These are phyloP conservation scores for Neotragus moschatus DNA, from an alignment of 2,113 vertebrate genomes.

Conservation along the genomic window DNA sequence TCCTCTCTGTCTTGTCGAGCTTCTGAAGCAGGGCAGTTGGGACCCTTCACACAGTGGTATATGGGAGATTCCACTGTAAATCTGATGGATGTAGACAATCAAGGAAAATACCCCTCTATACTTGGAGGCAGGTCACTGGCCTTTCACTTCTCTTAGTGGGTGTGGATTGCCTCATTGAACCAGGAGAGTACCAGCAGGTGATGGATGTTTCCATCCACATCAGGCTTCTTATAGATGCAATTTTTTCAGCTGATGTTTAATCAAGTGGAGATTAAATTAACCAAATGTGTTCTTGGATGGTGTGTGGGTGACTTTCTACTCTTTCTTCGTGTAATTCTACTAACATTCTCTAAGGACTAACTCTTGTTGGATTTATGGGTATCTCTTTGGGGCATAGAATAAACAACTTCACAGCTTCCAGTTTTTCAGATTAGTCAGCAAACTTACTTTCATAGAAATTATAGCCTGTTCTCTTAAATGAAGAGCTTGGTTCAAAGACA, in stretches of 20 bases:
- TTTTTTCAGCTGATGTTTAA: slow-evolving; percentile 46
- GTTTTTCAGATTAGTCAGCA: background rate
- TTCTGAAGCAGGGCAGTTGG: background rate
- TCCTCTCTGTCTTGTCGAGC: background rate
- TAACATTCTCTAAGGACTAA: background rate
- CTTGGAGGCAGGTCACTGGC: background rate
- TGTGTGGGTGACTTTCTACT: background rate
- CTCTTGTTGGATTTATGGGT: background rate
- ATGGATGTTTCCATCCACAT: background rate
- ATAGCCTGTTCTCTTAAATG: background rate
- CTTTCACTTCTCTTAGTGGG: background rate
- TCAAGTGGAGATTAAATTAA: slow-evolving; percentile 29
- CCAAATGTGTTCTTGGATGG: background rate
- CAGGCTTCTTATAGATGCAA: background rate
- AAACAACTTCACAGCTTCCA: background rate
- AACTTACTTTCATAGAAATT: slow-evolving; percentile 3
- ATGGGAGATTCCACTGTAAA: background rate
- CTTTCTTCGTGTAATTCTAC: background rate
- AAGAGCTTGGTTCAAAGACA: background rate
- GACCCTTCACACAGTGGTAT: background rate
- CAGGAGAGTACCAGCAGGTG: background rate
- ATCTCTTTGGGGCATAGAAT: background rate
- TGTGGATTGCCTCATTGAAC: background rate
- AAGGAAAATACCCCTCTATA: background rate
- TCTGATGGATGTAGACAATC: background rate